phyloP scores from a whole-genome alignment of 2,888 invertebrate genomes.

The Pseudococcus viburni region DNA sequence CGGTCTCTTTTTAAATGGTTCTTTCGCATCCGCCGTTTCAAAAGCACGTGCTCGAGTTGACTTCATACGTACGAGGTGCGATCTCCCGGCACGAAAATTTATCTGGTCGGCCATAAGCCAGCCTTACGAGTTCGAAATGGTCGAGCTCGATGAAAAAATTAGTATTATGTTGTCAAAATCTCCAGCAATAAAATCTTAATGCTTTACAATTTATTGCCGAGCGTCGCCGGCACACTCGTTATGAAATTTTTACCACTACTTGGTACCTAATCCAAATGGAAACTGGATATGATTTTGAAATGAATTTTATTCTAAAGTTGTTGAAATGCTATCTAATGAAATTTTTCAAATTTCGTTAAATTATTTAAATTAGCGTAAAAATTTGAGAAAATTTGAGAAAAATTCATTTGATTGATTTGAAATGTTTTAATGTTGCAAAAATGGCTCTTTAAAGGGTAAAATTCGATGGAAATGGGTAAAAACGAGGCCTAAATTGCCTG shows the following conservation, averaged over 20 bases:
- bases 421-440: too few relatives aligned
- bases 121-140: background rate
- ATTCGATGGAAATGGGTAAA: too few relatives aligned
- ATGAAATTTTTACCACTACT: background rate
- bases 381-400: too few relatives aligned
- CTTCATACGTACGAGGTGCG: background rate
- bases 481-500: too few relatives aligned
- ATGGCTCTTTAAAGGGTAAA: too few relatives aligned
- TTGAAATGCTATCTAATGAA: too few relatives aligned
- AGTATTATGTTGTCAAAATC: conserved; percentile 18
- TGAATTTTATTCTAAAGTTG: too few relatives aligned
- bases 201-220: conserved; percentile 9
- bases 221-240: background rate
- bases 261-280: background rate
- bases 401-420: too few relatives aligned
- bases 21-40: background rate
- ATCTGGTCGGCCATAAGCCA: background rate
- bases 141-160: background rate
- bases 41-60: conserved; percentile 17
- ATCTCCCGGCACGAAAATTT: too few relatives aligned
- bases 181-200: background rate
- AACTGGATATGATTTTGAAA: too few relatives aligned
- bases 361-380: too few relatives aligned
- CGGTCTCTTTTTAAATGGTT: background rate
- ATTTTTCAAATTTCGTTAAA: too few relatives aligned